These are phyloP conservation scores for Macheiramphus alcinus DNA, from an alignment of 2,113 vertebrate genomes.

Conservation along the genomic window DNA sequence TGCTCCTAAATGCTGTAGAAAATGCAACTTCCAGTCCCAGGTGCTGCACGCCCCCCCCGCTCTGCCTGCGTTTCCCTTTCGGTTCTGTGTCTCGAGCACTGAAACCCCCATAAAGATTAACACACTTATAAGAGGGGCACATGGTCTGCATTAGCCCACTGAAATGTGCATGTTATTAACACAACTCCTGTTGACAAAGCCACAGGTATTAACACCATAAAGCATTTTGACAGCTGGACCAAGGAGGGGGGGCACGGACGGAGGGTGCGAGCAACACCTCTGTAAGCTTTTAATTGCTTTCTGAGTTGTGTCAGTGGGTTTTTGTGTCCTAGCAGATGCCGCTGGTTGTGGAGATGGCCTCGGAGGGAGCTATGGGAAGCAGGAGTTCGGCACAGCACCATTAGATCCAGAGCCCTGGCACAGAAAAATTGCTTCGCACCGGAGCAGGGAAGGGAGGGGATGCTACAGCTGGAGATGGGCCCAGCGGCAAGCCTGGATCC, in stretches of 20 bases:
- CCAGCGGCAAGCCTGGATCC: neutral
- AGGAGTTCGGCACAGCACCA: neutral
- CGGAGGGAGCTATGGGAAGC: fast-evolving
- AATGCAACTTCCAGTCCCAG: neutral
- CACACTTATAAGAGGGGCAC: neutral
- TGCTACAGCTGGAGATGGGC: neutral
- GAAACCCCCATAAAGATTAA: neutral
- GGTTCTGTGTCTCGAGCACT: fast-evolving
- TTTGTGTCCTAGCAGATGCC: neutral
- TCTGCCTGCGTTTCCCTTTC: neutral
- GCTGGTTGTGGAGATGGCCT: neutral
- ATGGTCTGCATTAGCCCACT: slow-evolving; percentile 29
- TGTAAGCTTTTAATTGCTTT: neutral
- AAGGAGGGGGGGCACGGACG: neutral
- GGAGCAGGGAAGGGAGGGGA: neutral
- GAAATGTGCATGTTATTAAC: slow-evolving; percentile 31
- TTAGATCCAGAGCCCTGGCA: neutral
- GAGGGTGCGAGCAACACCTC: neutral
- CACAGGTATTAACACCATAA: slow-evolving; percentile 57
- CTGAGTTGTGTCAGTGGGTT: neutral
- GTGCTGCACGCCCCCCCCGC: neutral
- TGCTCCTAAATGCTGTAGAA: neutral
- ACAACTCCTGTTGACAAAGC: slow-evolving; percentile 52
- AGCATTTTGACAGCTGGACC: slow-evolving; percentile 49
- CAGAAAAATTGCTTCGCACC: fast-evolving